Conservation (phyloP, 2,888 invertebrate species). For the Folsomia candida region DNA sequence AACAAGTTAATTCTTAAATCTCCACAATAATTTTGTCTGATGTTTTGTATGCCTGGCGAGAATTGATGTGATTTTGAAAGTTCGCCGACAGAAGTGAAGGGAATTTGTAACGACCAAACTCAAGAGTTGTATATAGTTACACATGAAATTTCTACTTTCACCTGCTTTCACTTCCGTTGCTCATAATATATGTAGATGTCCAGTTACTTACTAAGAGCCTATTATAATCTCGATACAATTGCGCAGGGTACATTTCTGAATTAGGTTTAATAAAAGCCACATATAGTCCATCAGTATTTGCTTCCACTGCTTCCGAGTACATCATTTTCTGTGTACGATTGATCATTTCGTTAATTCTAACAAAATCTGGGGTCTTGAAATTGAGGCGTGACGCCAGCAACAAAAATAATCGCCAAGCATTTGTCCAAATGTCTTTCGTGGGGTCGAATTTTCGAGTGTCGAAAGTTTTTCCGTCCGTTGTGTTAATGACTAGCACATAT, state of each 20-base stretch:
- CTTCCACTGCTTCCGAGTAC: constrained; percentile 2
- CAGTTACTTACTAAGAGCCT: background rate
- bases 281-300: background rate
- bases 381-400: background rate
- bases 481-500: constrained; percentile 30
- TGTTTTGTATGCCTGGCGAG: too few species aligned
- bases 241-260: background rate
- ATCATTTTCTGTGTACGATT: constrained; percentile 1
- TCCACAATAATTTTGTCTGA: background rate
- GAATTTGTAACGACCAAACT: too few species aligned
- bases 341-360: background rate
- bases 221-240: background rate
- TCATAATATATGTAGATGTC: background rate
- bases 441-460: background rate
- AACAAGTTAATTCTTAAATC: background rate
- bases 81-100: too few species aligned
- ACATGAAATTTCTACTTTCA: too few species aligned
- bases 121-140: too few species aligned
- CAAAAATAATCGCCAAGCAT: background rate
- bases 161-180: too few species aligned
- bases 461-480: constrained; percentile 14
- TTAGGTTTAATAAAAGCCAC: constrained; percentile 1
- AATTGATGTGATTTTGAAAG: too few species aligned
- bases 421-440: background rate
- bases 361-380: background rate